Percentiles rank a stretch among this genome's conserved stretches.
Evolutionary conservation across 2,797 vertebrate species (phyloP).

Genomic region (Acanthurus tractus): DNA sequence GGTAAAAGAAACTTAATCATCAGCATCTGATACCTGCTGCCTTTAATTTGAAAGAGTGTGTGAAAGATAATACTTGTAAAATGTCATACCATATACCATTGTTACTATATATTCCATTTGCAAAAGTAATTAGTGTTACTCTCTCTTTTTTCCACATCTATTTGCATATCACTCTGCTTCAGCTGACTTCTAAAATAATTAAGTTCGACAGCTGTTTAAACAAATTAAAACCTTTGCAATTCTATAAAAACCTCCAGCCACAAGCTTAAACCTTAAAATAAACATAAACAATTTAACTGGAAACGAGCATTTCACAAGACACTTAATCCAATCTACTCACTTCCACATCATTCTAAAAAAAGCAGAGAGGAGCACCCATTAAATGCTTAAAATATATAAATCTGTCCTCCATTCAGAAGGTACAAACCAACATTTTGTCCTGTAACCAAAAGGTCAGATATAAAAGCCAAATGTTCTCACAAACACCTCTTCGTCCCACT

Average conservation of each 20-base stretch:
- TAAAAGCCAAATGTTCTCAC: conserved; percentile 26
- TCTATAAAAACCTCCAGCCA: conserved; percentile 57
- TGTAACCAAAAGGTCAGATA: conserved; percentile 51
- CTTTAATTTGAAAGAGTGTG: background rate
- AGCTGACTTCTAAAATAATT: conserved; percentile 56
- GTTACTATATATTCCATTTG: background rate
- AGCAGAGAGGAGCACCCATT: conserved; percentile 47
- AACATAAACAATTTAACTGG: conserved; percentile 63
- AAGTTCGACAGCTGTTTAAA: conserved; percentile 61
- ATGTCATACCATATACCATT: no score
- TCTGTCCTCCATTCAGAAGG: background rate
- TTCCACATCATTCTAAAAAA: conserved; percentile 30
- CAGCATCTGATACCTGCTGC: background rate
- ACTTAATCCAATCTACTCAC: conserved; percentile 65
- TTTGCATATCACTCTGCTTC: conserved; percentile 28
- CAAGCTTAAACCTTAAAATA: conserved; percentile 60
- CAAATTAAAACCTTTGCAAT: conserved; percentile 61
- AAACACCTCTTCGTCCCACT: conserved; percentile 23
- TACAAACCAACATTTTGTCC: conserved; percentile 33
- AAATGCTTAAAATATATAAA: conserved; percentile 36
- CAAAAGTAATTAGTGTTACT: conserved; percentile 2
- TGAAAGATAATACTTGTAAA: background rate
- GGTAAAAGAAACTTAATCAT: conserved; percentile 1
- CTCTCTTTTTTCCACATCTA: conserved; percentile 11
- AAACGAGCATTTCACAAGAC: conserved; percentile 47